phyloP scores from a whole-genome alignment of 2,888 invertebrate genomes.

The Leptinotarsa juncta region DNA sequence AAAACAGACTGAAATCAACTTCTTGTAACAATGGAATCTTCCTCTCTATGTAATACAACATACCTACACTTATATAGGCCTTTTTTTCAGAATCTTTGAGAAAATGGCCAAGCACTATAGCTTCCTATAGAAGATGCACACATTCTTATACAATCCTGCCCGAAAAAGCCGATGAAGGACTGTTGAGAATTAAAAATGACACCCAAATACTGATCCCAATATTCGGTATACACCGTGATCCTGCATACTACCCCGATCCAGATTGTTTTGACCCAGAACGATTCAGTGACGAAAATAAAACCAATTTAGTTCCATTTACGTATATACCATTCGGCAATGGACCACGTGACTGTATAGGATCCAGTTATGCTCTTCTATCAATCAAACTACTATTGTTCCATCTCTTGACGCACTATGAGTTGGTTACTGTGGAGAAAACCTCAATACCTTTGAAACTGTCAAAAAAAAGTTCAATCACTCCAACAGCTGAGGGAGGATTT shows the following conservation, averaged over 20 bases:
- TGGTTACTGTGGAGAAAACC: slow-evolving; percentile 56
- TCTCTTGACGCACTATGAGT: slow-evolving; percentile 55
- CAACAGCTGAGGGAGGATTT: slow-evolving; percentile 51
- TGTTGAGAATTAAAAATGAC: slow-evolving; percentile 53
- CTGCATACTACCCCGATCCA: slow-evolving; percentile 65
- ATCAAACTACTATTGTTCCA: slow-evolving; percentile 56
- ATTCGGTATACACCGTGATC: slow-evolving; percentile 64
- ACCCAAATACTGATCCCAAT: slow-evolving; percentile 60
- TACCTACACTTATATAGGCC: no score
- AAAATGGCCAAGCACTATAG: slow-evolving; percentile 48
- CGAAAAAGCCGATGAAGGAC: slow-evolving; percentile 46
- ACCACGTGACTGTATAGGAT: slow-evolving; percentile 69
- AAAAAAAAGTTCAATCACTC: slow-evolving; percentile 41
- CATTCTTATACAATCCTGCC: slow-evolving; percentile 64
- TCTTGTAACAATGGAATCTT: no score
- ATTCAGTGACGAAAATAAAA: slow-evolving; percentile 58
- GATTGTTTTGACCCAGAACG: slow-evolving; percentile 67
- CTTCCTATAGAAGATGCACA: slow-evolving; percentile 66
- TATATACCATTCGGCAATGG: slow-evolving; percentile 70
- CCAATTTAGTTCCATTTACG: slow-evolving; percentile 66
- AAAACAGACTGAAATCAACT: no score
- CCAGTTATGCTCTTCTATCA: slow-evolving; percentile 60
- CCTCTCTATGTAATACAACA: no score
- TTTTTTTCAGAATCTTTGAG: slow-evolving; percentile 40
- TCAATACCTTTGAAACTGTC: slow-evolving; percentile 52